Percentiles rank a stretch among this genome's conserved stretches.
phyloP scores from a whole-genome alignment of 2,888 invertebrate genomes.

The Steinernema hermaphroditum region DNA sequence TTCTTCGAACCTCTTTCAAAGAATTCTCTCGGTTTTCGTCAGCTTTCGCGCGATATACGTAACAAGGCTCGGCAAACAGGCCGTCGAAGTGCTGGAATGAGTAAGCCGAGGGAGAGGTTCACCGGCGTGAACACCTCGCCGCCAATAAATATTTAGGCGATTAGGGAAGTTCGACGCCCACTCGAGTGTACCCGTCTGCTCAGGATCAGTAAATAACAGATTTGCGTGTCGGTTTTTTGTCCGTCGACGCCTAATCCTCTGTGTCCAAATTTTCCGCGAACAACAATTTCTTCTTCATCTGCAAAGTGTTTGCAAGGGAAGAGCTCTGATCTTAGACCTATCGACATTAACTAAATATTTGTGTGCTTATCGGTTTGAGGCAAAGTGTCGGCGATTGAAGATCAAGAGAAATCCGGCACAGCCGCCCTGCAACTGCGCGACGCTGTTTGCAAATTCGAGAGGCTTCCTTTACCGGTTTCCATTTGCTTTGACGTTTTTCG shows the following conservation, averaged over 20 bases:
- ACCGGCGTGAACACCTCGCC: slow-evolving; percentile 14
- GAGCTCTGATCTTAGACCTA: not conserved
- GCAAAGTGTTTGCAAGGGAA: slow-evolving; percentile 1
- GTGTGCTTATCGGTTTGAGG: not conserved
- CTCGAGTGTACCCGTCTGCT: too few relatives aligned
- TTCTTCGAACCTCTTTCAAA: not conserved
- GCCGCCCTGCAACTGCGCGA: too few relatives aligned
- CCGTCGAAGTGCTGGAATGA: not conserved
- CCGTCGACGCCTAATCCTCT: too few relatives aligned
- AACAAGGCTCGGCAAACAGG: slow-evolving; percentile 17
- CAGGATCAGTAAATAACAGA: too few relatives aligned
- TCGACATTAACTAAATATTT: slow-evolving; percentile 5
- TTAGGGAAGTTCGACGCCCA: not conserved
- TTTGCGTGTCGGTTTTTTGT: too few relatives aligned
- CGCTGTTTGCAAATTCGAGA: not conserved
- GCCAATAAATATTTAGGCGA: slow-evolving; percentile 7
- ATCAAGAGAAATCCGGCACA: not conserved
- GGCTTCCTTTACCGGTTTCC: not conserved
- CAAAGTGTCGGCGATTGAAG: not conserved
- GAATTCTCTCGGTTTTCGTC: not conserved
- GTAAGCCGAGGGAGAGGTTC: not conserved
- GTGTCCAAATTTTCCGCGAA: not conserved
- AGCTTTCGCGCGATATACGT: not conserved
- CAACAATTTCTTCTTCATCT: not conserved
- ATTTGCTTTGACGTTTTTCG: not conserved